Conservation (phyloP, 1,140 invertebrate species). For the Doryteuthis pealeii region DNA sequence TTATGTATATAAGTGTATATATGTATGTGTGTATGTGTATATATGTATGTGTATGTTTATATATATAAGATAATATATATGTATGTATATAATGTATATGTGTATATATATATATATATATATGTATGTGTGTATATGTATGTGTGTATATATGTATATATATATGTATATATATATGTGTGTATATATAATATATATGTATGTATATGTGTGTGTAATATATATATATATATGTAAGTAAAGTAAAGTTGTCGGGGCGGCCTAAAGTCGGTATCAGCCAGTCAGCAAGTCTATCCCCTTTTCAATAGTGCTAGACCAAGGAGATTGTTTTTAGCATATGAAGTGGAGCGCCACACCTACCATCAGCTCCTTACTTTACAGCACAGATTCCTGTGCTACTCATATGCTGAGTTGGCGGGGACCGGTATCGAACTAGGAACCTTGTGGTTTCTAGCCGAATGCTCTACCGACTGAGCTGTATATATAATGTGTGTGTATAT, state of each 20-base stretch:
- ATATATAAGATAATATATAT: background rate
- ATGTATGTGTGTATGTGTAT: background rate
- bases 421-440: too few species aligned
- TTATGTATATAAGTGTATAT: background rate
- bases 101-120: constrained; percentile 4
- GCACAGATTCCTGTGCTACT: too few species aligned
- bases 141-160: background rate
- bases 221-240: background rate
- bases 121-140: background rate
- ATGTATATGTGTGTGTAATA: background rate
- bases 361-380: too few species aligned
- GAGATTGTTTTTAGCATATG: too few species aligned
- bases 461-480: too few species aligned
- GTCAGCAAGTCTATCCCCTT: too few species aligned
- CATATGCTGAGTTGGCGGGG: too few species aligned
- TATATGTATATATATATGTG: background rate
- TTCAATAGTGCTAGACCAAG: too few species aligned
- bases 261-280: too few species aligned
- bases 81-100: background rate
- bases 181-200: background rate
- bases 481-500: background rate
- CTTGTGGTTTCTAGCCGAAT: too few species aligned
- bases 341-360: too few species aligned
- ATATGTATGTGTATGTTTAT: background rate
- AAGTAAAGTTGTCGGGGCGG: too few species aligned